Percentiles rank a stretch among this genome's conserved stretches.
These are phyloP conservation scores for Podilymbus podiceps DNA, from an alignment of 2,113 vertebrate genomes.

Conservation along the genomic window DNA sequence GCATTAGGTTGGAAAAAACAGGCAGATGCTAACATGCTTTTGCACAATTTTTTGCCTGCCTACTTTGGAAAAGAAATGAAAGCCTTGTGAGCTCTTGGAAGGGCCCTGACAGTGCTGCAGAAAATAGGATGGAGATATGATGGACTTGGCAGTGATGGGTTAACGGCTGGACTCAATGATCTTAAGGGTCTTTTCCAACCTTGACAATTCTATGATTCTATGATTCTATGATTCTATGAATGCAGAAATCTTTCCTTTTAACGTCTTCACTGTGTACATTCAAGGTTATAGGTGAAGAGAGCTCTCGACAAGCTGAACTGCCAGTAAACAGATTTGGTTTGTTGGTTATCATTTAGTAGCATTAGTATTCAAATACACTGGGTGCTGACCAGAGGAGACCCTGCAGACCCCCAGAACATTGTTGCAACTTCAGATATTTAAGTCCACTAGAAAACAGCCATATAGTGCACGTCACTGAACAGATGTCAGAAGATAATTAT, in stretches of 20 bases:
- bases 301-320: neutral
- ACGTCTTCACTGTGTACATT: neutral
- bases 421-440: neutral
- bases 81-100: neutral
- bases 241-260: neutral
- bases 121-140: neutral
- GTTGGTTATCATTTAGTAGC: neutral
- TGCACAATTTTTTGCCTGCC: neutral
- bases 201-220: no score
- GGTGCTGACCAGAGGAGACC: neutral
- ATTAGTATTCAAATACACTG: neutral
- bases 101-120: neutral
- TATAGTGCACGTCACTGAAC: neutral
- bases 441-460: neutral
- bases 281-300: neutral
- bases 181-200: no score
- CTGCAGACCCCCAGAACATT: neutral
- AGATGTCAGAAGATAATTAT: slow-evolving; percentile 37
- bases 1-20: neutral
- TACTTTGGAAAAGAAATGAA: neutral
- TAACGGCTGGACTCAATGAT: no score
- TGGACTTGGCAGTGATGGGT: no score
- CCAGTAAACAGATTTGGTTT: neutral
- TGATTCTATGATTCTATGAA: no score
- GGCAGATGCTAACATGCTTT: neutral